phyloP scores from a whole-genome alignment of 2,113 vertebrate genomes.

The Opisthocomus hoazin region DNA sequence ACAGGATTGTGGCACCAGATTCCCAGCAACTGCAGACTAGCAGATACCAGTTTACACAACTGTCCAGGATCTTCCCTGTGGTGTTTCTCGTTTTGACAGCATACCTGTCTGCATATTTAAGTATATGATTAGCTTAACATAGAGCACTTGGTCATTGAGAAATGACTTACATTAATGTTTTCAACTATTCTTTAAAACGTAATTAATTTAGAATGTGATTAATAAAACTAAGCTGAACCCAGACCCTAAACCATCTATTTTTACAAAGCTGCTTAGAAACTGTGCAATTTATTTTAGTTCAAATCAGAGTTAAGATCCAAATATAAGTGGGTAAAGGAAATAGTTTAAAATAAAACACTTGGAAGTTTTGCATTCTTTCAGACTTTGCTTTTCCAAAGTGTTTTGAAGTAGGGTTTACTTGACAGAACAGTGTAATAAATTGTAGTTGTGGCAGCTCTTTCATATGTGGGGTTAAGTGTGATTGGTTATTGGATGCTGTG shows the following conservation, averaged over 20 bases:
- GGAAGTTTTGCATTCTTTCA: not conserved
- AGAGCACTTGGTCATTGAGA: not conserved
- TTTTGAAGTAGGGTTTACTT: not conserved
- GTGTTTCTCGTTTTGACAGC: not conserved
- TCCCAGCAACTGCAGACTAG: rapidly evolving
- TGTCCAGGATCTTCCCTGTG: not conserved
- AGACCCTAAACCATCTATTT: not conserved
- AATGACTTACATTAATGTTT: not conserved
- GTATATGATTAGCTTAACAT: not conserved
- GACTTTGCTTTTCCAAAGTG: not conserved
- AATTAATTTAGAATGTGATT: not conserved
- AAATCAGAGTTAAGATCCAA: not conserved
- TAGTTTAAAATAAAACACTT: not conserved
- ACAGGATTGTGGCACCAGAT: not conserved
- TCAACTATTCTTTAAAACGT: not conserved
- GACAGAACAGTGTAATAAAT: not conserved
- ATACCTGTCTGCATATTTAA: not conserved
- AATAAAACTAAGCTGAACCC: not conserved
- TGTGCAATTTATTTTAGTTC: not conserved
- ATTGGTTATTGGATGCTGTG: not conserved
- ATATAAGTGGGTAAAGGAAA: not conserved
- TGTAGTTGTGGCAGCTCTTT: not conserved
- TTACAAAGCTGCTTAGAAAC: not conserved
- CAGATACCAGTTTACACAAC: not conserved
- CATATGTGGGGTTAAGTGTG: not conserved